phyloP scores from a whole-genome alignment of 2,797 vertebrate genomes.

The Pteropus rufus region DNA sequence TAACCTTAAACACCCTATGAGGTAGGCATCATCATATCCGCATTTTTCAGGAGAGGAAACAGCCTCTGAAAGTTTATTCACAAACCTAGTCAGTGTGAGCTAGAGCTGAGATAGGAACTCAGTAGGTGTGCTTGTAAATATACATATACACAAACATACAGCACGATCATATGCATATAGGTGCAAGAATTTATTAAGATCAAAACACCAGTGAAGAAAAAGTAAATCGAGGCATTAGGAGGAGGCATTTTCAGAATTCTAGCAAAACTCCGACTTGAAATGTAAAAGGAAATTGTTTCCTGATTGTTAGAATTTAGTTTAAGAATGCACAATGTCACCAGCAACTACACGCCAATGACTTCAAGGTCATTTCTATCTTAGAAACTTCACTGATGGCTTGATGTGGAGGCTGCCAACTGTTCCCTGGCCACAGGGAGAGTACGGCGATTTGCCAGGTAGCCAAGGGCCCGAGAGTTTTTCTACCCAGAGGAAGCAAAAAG shows the following conservation, averaged over 20 bases:
- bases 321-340: background rate
- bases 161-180: background rate
- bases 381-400: background rate
- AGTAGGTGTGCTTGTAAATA: background rate
- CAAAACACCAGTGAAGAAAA: background rate
- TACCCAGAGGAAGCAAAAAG: background rate
- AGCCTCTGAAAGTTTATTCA: background rate
- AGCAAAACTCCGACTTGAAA: slow-evolving; percentile 22
- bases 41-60: background rate
- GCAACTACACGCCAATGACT: background rate
- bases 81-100: background rate
- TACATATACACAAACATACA: no score
- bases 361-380: background rate
- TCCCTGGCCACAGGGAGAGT: background rate
- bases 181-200: background rate
- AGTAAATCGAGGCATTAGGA: background rate
- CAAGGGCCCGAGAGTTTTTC: background rate
- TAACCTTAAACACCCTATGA: background rate
- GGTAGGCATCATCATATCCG: background rate
- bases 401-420: background rate
- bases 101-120: background rate
- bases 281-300: background rate
- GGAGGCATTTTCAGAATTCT: background rate
- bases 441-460: background rate
- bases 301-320: background rate